Percentiles rank a stretch among this genome's conserved stretches.
Conservation (phyloP, 2,888 invertebrate genomes). For the Apeira syringaria region DNA sequence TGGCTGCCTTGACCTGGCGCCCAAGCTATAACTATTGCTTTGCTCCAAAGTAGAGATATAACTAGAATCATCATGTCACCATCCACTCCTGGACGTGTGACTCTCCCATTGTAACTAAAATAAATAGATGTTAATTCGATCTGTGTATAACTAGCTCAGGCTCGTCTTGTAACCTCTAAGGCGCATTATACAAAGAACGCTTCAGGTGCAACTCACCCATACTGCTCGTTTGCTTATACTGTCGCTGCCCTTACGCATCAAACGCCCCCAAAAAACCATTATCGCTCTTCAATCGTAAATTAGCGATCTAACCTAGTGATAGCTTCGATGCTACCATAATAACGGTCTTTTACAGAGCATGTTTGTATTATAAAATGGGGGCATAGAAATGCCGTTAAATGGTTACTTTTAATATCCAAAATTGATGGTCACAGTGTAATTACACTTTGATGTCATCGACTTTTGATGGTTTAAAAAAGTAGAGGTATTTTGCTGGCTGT, state of each 20-base stretch:
- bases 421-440: constrained; percentile 4
- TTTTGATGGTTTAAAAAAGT: constrained; percentile 4
- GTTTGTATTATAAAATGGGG: constrained; percentile 41
- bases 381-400: constrained; percentile 17
- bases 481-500: too few relatives aligned
- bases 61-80: too few relatives aligned
- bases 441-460: constrained; percentile 6
- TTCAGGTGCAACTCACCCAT: too few relatives aligned
- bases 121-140: too few relatives aligned
- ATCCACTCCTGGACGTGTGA: too few relatives aligned
- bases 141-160: too few relatives aligned
- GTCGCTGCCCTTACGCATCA: constrained; percentile 22
- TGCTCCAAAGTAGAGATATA: too few relatives aligned
- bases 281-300: constrained; percentile 47
- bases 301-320: constrained; percentile 64
- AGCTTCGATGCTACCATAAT: constrained; percentile 36
- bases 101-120: too few relatives aligned
- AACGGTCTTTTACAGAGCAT: constrained; percentile 47
- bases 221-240: constrained; percentile 2
- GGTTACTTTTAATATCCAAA: constrained; percentile 7
- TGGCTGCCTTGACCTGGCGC: too few relatives aligned
- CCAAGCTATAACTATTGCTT: too few relatives aligned
- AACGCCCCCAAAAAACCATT: constrained; percentile 34
- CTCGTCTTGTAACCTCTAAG: too few relatives aligned
- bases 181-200: too few relatives aligned